These are phyloP conservation scores for Anniella stebbinsi DNA, from an alignment of 2,797 vertebrate genomes.

Conservation along the genomic window DNA sequence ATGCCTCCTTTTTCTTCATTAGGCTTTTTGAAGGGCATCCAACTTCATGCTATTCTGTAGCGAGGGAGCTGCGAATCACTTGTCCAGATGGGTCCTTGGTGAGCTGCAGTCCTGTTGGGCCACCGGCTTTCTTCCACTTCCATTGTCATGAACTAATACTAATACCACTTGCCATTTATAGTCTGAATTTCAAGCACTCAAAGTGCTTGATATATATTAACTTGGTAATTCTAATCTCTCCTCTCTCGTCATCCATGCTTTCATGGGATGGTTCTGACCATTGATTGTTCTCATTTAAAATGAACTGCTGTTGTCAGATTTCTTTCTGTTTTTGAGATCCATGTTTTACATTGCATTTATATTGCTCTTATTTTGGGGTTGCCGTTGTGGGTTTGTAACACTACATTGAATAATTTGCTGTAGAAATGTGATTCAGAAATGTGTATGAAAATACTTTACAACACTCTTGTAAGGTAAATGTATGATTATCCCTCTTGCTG, in stretches of 20 bases:
- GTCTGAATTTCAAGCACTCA: neutral
- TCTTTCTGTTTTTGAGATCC: neutral
- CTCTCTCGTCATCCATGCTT: neutral
- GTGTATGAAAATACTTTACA: neutral
- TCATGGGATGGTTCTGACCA: neutral
- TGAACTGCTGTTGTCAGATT: neutral
- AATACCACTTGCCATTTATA: neutral
- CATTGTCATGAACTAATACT: neutral
- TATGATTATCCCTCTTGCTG: neutral
- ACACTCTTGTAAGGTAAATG: neutral
- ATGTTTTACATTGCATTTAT: neutral
- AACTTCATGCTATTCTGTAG: neutral
- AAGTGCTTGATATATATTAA: neutral
- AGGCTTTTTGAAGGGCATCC: conserved; percentile 37
- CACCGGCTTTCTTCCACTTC: neutral
- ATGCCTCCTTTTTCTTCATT: conserved; percentile 16
- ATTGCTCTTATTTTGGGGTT: no score
- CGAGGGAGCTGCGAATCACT: conserved; percentile 4
- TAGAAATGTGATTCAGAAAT: neutral
- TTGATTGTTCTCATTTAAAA: neutral
- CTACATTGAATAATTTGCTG: neutral
- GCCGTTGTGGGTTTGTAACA: no score
- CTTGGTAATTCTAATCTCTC: neutral
- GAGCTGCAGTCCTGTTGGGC: neutral
- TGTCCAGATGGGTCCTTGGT: neutral